These are phyloP conservation scores for Tribolium castaneum DNA, from an alignment of 1,140 invertebrate species.

Conservation along the genomic window DNA sequence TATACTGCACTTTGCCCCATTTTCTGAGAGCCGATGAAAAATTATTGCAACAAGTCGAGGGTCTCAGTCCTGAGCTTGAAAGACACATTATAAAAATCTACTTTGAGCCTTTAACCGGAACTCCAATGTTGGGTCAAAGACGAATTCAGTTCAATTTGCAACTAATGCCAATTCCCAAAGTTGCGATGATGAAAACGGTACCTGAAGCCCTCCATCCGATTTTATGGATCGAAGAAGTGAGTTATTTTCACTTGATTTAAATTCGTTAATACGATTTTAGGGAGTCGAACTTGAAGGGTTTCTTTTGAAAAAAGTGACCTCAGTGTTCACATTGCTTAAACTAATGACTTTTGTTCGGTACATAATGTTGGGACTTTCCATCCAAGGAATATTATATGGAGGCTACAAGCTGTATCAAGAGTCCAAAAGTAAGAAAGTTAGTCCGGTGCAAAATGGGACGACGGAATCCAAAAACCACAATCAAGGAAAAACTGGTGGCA, in stretches of 20 bases:
- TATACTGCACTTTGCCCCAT: conserved; percentile 82
- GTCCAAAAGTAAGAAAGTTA: neutral
- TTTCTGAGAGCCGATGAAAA: conserved; percentile 78
- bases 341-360: neutral
- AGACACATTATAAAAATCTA: conserved; percentile 79
- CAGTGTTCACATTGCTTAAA: conserved; percentile 10
- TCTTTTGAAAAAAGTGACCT: conserved; percentile 38
- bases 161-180: conserved; percentile 71
- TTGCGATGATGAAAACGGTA: conserved; percentile 72
- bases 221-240: conserved; percentile 80
- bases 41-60: conserved; percentile 73
- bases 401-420: neutral
- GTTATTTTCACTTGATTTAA: neutral
- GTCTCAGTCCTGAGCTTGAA: conserved; percentile 75
- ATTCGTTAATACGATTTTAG: conserved; percentile 17
- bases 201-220: conserved; percentile 72
- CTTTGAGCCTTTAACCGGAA: conserved; percentile 76
- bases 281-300: conserved; percentile 42
- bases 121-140: conserved; percentile 73
- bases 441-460: neutral
- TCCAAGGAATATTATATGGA: neutral
- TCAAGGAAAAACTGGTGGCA: neutral
- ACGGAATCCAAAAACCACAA: neutral
- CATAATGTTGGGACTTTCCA: neutral
- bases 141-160: conserved; percentile 77